Evolutionary conservation across 2,113 vertebrate genomes (phyloP), one percentile per base, ranked within the genome.

Genomic region (Narcine bancroftii): DNA sequence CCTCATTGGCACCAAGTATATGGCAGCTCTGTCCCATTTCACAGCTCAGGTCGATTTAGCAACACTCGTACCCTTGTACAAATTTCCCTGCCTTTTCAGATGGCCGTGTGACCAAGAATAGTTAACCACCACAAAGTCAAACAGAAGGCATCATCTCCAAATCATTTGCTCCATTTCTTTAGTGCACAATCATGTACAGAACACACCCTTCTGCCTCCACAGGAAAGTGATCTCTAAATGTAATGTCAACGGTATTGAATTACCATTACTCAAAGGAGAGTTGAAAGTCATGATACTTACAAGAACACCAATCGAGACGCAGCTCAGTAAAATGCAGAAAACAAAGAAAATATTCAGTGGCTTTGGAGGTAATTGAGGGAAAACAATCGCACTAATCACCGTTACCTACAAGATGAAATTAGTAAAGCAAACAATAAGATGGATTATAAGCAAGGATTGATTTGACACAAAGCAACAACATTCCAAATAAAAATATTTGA

Each of bases 331-430:
- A 95, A 97, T 97, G 95, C 96, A 97, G 95, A 97, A 94, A 93
- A 96, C 96, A 95, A 97, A 96, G 95, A 97, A 97, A 94, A 97
- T 92, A 95, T 97, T 97, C 96, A 97, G 92, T 3, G 96, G 96
- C 94, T 97, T 97, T 93, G 96, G 96, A 96, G 96, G 96, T 96
- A 96, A 96, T 95, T 97, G 96, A 89, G 96, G 96, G 94, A 97
- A 97, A 93, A 97, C 94, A 94, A 97, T 97, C 96, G 96, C 96
- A 95, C 96, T 97, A 95, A 97, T 96, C 36, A 97, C 93, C 72
- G 96, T 97, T 93, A 97, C 96, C 96, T 97, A 94, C 93, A 36
- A 53, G 56, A 87, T 39, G 65, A 69, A 69, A 36, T 42, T 45
- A 11, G 65, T 69, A 91, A 47, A 45, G 33, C 36, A 47, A 13